Evolutionary conservation across 2,888 invertebrate genomes (phyloP), one percentile per base, ranked within the genome.

Genomic region (Platerodrilus igneus): DNA sequence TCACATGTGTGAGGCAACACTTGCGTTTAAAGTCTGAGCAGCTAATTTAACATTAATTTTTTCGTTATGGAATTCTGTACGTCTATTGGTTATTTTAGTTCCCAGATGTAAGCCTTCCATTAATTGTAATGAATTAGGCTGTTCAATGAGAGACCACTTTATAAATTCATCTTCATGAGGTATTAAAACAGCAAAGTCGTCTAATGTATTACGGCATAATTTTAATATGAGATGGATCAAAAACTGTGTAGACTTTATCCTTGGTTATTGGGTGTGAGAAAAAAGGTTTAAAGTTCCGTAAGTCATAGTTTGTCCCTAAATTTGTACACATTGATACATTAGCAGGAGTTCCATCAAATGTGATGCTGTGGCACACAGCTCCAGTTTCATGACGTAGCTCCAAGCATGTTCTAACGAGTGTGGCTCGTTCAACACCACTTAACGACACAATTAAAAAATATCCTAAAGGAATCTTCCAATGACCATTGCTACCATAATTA

Each of bases 391-490:
- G 21, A 31, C 49, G 9, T 41, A 50, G 43, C 14, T 41, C 22
- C 14, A 56, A 40, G 25, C 48, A 52, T 22, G 52, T 43, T 8
- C 18, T 37, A 15, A 53, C 40, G 37, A 59, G 31, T 32, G 52
- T 41, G 20, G 46, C 42, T 37, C 53, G 51, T 38, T 54, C 48
- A 5, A 44, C 34, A 15, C 52, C 52, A 34, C 28, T 47, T 30
- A 59, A 33, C 8, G 54, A 48, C 41, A 52, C 41, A 13, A 22
- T 52, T 28, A 58, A 51, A 47, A 56, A 57, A 47, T 59, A 58
- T 3, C 55, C 56, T n/a, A 56, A 26, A 10, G 58, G 58, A 13
- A 57, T 39, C 38, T 58, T 58, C 51, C 55, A 59, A 11, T 27
- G 9, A 9, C 47, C 46, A 44, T 58, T 58, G 26, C 45, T 4